These are phyloP conservation scores for Callinectes sapidus DNA, from an alignment of 2,888 invertebrate species.

Conservation along the genomic window DNA sequence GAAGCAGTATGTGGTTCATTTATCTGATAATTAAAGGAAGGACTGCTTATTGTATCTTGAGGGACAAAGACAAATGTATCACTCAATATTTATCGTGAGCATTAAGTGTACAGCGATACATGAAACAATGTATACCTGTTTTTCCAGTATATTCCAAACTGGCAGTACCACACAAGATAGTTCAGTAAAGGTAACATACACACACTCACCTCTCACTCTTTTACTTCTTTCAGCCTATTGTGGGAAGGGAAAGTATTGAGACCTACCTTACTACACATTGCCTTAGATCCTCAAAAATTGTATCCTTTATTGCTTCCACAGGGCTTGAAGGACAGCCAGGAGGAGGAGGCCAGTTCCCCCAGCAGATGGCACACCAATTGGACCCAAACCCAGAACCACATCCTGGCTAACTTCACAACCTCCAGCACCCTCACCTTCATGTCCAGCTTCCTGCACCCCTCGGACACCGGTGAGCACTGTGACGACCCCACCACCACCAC, in stretches of 20 bases:
- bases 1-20: neutral
- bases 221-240: too few relatives aligned
- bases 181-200: too few relatives aligned
- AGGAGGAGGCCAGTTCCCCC: neutral
- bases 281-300: neutral
- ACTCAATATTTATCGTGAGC: neutral
- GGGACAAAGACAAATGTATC: neutral
- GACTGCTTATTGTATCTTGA: neutral
- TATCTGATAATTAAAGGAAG: neutral
- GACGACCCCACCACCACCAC: neutral
- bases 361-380: slow-evolving; percentile 40
- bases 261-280: too few relatives aligned
- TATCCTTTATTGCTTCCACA: neutral
- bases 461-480: slow-evolving; percentile 52
- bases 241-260: too few relatives aligned
- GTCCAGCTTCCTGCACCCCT: slow-evolving; percentile 60
- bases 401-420: slow-evolving; percentile 56
- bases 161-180: too few relatives aligned
- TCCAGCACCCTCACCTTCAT: slow-evolving; percentile 61
- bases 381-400: slow-evolving; percentile 45
- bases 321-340: neutral
- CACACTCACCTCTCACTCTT: too few relatives aligned
- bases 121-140: too few relatives aligned
- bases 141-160: too few relatives aligned
- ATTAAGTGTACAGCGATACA: neutral